Evolutionary conservation across 2,113 vertebrate genomes (phyloP).

Genomic region (Bambusicola thoracicus): DNA sequence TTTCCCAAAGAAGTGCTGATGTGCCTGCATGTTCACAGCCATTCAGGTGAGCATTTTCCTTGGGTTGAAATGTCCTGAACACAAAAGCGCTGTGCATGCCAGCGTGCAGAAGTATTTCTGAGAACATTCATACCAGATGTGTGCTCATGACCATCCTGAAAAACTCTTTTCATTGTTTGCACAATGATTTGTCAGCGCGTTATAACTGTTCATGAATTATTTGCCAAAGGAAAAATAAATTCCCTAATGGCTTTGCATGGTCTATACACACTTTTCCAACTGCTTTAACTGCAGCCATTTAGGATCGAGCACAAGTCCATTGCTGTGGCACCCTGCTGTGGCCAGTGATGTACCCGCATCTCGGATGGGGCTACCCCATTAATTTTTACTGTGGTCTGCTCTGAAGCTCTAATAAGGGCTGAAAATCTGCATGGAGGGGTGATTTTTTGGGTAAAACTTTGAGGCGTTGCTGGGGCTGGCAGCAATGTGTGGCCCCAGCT

Average conservation of each 20-base stretch:
- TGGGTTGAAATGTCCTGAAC: background rate
- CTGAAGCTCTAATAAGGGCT: background rate
- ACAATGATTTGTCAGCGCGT: conserved; percentile 51
- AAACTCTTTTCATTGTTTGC: conserved; percentile 36
- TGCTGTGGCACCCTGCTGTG: background rate
- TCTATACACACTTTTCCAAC: background rate
- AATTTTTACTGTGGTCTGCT: background rate
- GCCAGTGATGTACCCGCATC: background rate
- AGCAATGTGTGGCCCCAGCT: background rate
- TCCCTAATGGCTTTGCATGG: background rate
- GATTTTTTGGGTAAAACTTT: background rate
- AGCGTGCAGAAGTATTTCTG: background rate
- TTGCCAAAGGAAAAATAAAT: conserved; percentile 18
- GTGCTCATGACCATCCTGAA: conserved; percentile 13
- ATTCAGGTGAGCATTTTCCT: conserved; percentile 29
- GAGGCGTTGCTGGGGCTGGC: background rate
- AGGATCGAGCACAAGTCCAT: background rate
- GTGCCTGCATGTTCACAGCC: background rate
- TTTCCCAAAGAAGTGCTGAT: background rate
- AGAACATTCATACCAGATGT: conserved; percentile 48
- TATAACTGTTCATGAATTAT: conserved; percentile 51
- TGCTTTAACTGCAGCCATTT: background rate
- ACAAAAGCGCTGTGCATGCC: background rate
- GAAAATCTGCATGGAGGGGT: background rate
- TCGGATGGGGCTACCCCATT: background rate